These are phyloP conservation scores for Cantharis rufa DNA, from an alignment of 2,888 invertebrate genomes.

Conservation along the genomic window DNA sequence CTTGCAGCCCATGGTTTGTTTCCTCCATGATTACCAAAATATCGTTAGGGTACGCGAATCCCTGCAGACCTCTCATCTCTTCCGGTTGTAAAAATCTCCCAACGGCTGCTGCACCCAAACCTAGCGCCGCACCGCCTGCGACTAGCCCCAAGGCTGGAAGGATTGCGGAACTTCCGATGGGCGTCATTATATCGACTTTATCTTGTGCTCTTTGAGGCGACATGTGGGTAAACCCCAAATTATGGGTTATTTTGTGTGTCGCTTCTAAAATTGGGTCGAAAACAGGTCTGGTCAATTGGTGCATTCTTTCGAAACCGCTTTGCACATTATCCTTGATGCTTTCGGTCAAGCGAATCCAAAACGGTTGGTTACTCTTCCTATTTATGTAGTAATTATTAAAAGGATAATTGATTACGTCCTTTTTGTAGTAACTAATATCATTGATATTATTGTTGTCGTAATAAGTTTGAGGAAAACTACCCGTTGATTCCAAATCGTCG, in stretches of 20 bases:
- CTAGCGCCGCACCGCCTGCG: slow-evolving; percentile 81
- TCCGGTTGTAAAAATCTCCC: slow-evolving; percentile 65
- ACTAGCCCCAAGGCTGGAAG: slow-evolving; percentile 77
- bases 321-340: slow-evolving; percentile 74
- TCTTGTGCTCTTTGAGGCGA: slow-evolving; percentile 65
- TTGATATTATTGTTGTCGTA: slow-evolving; percentile 54
- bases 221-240: slow-evolving; percentile 66
- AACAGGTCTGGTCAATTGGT: slow-evolving; percentile 69
- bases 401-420: slow-evolving; percentile 61
- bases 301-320: slow-evolving; percentile 70
- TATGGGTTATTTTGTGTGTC: slow-evolving; percentile 78
- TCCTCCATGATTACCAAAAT: slow-evolving; percentile 47
- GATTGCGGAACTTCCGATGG: slow-evolving; percentile 65
- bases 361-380: slow-evolving; percentile 65
- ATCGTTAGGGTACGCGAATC: slow-evolving; percentile 40
- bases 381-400: slow-evolving; percentile 63
- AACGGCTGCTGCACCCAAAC: slow-evolving; percentile 79
- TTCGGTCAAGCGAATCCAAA: slow-evolving; percentile 76
- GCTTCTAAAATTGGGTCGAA: slow-evolving; percentile 77
- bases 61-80: slow-evolving; percentile 45
- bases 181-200: slow-evolving; percentile 66
- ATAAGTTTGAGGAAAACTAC: slow-evolving; percentile 46
- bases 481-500: slow-evolving; percentile 42
- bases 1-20: slow-evolving; percentile 1
- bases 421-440: slow-evolving; percentile 59